Base-by-base conservation (phyloP, 2,888 invertebrate species). In the Bimastos eiseni region DNA sequence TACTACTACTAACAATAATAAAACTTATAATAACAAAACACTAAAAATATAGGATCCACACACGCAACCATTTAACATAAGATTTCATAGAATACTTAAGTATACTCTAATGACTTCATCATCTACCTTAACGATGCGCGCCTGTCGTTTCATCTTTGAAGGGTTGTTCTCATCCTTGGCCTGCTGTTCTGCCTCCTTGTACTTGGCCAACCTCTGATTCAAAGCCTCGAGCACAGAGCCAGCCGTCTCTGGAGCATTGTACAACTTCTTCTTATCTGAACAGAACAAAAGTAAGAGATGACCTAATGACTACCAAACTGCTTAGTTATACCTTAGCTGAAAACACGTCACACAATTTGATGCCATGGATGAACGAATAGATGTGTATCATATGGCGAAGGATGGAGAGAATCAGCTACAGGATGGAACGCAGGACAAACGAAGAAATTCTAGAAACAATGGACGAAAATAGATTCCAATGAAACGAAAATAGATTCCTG, bases 121-220 rank as follows among this genome's bases (percentile, higher is more conserved):
- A 30, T 37, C 4, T 93, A 95, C 95, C 93, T 98, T 98, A 70
- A 98, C 97, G 93, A 99, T 98, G 89, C 99, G 96, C 0, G 97
- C 97, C 96, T 98, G 97, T 90, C 98, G 96, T 91, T 98, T 96
- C 0, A 97, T 97, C 95, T 98, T 99, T 49, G 98, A 97, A 0
- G 96, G 95, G 94, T 98, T 98, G 4, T 97, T 97, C 93, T 97
- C 97, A 90, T 96, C 92, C 96, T 94, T 97, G 97, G 5, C 94
- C 96, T 37, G 96, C 96, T 95, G 97, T 97, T 95, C 97, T 96
- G 94, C 96, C 96, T 93, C 92, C 95, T 96, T 95, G 95, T 98
- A 99, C 94, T 98, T 97, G 17, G 96, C 96, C 24, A 98, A 95
- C 89, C 98, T 96, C 94, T 98, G 98, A 93, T 97, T 96, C 49